Evolutionary conservation across 2,113 vertebrate genomes (phyloP), one percentile per base, ranked within the genome.

Genomic region (Orthonyx spaldingii): DNA sequence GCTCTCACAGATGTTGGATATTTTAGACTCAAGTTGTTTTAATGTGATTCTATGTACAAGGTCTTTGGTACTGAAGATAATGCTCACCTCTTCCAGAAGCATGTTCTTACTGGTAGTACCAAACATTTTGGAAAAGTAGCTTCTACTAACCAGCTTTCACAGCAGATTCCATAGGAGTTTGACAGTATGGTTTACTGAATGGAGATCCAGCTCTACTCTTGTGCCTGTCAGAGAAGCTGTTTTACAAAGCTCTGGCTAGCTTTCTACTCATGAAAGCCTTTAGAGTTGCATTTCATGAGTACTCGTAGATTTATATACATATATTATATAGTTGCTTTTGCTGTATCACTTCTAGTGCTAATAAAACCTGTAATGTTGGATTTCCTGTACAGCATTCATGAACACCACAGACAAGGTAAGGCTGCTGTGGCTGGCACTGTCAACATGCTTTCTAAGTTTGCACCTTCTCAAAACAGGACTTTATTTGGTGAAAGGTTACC

Each of bases 321-420:
- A 17, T 30, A n/a, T 55, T 47, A 59, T 17, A 30, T 9, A 63
- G 12, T 9, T 75, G n/a, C 18, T 85, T 64, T 85, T 79, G 39
- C 56, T 63, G 13, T 22, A 55, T 81, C 47, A 9, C 23, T 41
- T 35, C 23, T 19, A 65, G 28, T 6, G 24, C 32, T 64, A 56
- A n/a, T 33, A 28, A 82, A 57, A 27, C 42, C 50, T 21, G 26
- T 57, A 81, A 22, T 0, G 1, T 2, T 1, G 19, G 33, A 50
- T 47, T 65, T 55, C 53, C 65, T n/a, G 4, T 33, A 13, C 9
- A 79, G 82, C 37, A 46, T 5, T 41, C 28, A 32, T 1, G 0
- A 60, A 35, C 6, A 1, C 41, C 32, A 35, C 16, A 35, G 63
- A 21, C 8, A 20, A 70, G 35, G 44, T 11, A 61, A 59, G 23